Conservation (phyloP, 2,797 vertebrate genomes). For the Lycodopsis pacificus region DNA sequence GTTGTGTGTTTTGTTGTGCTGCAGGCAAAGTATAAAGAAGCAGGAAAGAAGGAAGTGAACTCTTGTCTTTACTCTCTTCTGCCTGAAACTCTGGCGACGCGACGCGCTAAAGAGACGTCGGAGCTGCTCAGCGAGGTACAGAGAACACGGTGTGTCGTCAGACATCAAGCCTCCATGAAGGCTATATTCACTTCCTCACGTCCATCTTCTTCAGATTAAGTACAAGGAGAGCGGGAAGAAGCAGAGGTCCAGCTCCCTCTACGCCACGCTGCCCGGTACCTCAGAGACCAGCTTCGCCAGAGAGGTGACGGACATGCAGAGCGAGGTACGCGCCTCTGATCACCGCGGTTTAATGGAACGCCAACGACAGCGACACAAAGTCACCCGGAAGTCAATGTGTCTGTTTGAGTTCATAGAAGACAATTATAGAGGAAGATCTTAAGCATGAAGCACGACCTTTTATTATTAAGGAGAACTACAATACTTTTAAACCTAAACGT, state of each 20-base stretch:
- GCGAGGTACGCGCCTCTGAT: conserved; percentile 44
- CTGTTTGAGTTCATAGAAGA: too few species aligned
- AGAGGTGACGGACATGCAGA: conserved; percentile 52
- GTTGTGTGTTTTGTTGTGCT: neutral
- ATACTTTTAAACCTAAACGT: too few species aligned
- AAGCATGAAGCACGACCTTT: too few species aligned
- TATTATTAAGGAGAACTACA: too few species aligned
- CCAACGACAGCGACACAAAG: too few species aligned
- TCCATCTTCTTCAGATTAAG: conserved; percentile 17
- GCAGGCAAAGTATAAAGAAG: conserved; percentile 91
- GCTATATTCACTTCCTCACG: neutral
- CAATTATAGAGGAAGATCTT: too few species aligned
- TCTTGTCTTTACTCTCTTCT: conserved; percentile 86
- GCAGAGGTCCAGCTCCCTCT: conserved; percentile 36
- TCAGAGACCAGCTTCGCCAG: conserved; percentile 56
- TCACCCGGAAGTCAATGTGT: too few species aligned
- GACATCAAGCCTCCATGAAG: too few species aligned
- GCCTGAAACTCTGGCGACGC: conserved; percentile 88
- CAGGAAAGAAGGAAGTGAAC: conserved; percentile 80
- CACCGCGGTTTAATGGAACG: too few species aligned
- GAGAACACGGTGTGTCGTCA: neutral
- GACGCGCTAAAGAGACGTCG: conserved; percentile 84
- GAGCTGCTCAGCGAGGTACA: conserved; percentile 89
- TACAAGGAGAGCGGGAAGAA: conserved; percentile 43
- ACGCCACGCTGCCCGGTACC: conserved; percentile 62